These are phyloP conservation scores for Lineus longissimus DNA, from an alignment of 1,140 invertebrate genomes.

Conservation along the genomic window DNA sequence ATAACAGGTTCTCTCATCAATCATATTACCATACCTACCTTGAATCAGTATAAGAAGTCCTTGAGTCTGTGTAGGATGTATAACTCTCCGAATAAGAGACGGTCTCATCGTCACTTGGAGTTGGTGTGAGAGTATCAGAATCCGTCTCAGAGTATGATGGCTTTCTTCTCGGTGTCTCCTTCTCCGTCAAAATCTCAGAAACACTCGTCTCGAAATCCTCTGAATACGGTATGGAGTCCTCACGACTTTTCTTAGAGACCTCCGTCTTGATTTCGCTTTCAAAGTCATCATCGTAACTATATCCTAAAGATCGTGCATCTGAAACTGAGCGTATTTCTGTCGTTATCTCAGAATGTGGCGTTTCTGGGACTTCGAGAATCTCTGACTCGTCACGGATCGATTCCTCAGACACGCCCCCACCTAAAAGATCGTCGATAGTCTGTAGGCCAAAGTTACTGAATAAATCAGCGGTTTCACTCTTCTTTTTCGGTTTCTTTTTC, in stretches of 20 bases:
- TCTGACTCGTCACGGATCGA: slow-evolving; percentile 11
- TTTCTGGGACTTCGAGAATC: slow-evolving; percentile 20
- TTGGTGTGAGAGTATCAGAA: slow-evolving; percentile 20
- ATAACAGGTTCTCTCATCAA: too few relatives aligned
- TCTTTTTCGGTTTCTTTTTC: slow-evolving; percentile 5
- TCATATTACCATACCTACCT: too few relatives aligned
- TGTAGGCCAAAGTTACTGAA: slow-evolving; percentile 29
- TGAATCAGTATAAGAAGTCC: not conserved
- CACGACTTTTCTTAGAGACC: not conserved
- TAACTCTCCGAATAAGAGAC: slow-evolving; percentile 20
- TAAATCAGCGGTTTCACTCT: slow-evolving; percentile 13
- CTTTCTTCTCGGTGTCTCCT: not conserved
- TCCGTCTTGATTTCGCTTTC: not conserved
- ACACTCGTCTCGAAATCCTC: slow-evolving; percentile 33
- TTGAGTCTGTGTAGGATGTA: slow-evolving; percentile 17
- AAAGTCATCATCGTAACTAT: slow-evolving; percentile 8
- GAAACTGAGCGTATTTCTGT: slow-evolving; percentile 16
- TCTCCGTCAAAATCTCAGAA: slow-evolving; percentile 26
- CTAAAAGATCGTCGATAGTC: slow-evolving; percentile 30
- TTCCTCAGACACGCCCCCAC: slow-evolving; percentile 7
- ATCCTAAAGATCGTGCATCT: not conserved
- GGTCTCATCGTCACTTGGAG: slow-evolving; percentile 20
- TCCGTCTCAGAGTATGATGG: not conserved
- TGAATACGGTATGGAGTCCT: slow-evolving; percentile 20
- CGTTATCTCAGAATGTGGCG: slow-evolving; percentile 17